Base-by-base conservation (phyloP, 2,888 invertebrate genomes). In the Arctia plantaginis region DNA sequence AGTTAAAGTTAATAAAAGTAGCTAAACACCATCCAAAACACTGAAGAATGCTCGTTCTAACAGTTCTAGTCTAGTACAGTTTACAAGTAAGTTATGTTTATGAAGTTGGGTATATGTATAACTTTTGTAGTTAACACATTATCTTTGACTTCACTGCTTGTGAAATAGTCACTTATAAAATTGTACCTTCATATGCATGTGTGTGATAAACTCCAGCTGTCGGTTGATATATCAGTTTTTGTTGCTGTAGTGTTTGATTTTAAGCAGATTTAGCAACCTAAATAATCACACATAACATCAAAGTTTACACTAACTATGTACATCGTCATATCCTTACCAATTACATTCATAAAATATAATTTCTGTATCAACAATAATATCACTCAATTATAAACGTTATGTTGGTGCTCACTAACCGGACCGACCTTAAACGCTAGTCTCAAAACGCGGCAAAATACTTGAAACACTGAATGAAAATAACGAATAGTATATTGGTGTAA, bases 381-480 rank as follows among this genome's bases (percentile, higher is more conserved):
- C 69, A 77, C 72, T 69, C 68, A 59, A 59, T 79, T 77, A 67
- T 79, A 76, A 59, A 75, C 71, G 70, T 77, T 78, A 75, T 66
- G 51, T 80, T 77, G 66, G 80, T 70, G 70, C 62, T 76, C 83
- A 89, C 88, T 89, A 90, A 88, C 88, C 78, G 80, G 90, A 91
- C 93, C 93, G 93, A 91, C 89, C 82, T 88, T 91, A 93, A 94
- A 92, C 87, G 95, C 95, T 95, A 95, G 95, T 95, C 95, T 95
- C 95, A 95, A 94, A 85, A 77, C 78, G 80, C 72, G 83, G 77
- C 82, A 82, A 82, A 79, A 75, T 70, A 55, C 35, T 71, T 73
- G 70, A 69, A 41, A 35, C 39, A 66, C n/a, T 44, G 12, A 75
- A 69, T 55, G 65, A 68, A 69, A 66, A 66, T 72, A 71, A 67